These are phyloP conservation scores for Mellilla xanthometata DNA, from an alignment of 2,888 invertebrate genomes.

Conservation along the genomic window DNA sequence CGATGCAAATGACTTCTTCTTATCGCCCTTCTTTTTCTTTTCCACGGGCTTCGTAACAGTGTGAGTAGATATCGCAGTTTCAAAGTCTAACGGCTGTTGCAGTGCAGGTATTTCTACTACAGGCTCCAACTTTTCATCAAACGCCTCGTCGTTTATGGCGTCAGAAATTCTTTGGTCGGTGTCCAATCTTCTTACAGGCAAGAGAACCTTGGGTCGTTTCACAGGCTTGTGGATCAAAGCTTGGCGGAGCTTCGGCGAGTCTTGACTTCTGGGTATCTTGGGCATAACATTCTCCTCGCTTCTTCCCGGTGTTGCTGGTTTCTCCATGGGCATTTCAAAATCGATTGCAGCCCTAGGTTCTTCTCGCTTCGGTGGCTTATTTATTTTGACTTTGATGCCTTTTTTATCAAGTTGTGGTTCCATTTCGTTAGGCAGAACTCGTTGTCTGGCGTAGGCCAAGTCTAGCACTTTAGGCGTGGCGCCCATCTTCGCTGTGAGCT, in stretches of 20 bases:
- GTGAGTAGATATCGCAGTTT: conserved; percentile 66
- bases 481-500: conserved; percentile 88
- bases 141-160: conserved; percentile 35
- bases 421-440: conserved; percentile 36
- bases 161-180: conserved; percentile 35
- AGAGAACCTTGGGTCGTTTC: conserved; percentile 62
- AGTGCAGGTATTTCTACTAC: conserved; percentile 30
- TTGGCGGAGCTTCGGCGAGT: conserved; percentile 67
- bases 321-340: conserved; percentile 35
- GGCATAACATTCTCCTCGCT: conserved; percentile 31
- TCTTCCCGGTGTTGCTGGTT: conserved; percentile 33
- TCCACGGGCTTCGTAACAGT: conserved; percentile 61
- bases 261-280: conserved; percentile 41
- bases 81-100: conserved; percentile 54
- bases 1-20: conserved; percentile 47
- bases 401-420: conserved; percentile 43
- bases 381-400: conserved; percentile 61
- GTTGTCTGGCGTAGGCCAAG: conserved; percentile 90
- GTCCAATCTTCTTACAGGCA: conserved; percentile 60
- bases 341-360: conserved; percentile 39
- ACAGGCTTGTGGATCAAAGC: conserved; percentile 58
- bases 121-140: conserved; percentile 28
- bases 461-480: conserved; percentile 93
- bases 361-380: conserved; percentile 54
- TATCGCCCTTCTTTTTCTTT: conserved; percentile 41